Evolutionary conservation across 2,888 invertebrate genomes (phyloP).

Genomic region (Drosophila pseudotalamancana): DNA sequence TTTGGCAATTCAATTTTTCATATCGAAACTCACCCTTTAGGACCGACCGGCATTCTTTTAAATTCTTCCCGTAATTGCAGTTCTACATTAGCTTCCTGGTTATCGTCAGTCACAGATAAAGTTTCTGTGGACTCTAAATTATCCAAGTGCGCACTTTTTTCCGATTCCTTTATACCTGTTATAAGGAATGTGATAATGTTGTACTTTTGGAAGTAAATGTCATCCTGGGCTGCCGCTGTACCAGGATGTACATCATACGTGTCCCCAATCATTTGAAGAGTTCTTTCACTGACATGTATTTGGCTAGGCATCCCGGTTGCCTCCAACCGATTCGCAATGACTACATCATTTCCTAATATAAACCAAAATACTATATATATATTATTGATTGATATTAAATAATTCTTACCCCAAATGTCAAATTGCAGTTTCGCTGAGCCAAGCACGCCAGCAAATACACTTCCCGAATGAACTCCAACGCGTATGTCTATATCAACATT

Average conservation of each 20-base stretch:
- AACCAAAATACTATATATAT: neutral
- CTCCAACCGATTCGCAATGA: constrained; percentile 97
- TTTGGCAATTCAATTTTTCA: no score
- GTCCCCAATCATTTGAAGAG: constrained; percentile 88
- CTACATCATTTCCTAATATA: constrained; percentile 88
- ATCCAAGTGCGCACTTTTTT: neutral
- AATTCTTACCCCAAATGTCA: constrained; percentile 97
- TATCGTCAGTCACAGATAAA: neutral
- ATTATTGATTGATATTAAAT: constrained; percentile 82
- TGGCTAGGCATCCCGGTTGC: constrained; percentile 94
- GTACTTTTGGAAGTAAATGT: constrained; percentile 88
- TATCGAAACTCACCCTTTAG: constrained; percentile 87
- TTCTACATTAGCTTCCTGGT: constrained; percentile 72
- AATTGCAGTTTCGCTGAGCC: constrained; percentile 98
- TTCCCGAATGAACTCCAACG: constrained; percentile 97
- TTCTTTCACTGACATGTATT: constrained; percentile 93
- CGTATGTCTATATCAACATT: constrained; percentile 96
- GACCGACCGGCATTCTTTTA: constrained; percentile 92
- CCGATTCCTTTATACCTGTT: constrained; percentile 41
- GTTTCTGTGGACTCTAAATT: neutral
- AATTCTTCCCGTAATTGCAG: constrained; percentile 91
- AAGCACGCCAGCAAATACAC: constrained; percentile 94
- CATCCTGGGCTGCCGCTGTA: constrained; percentile 83
- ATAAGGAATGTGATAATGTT: constrained; percentile 92
- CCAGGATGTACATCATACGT: constrained; percentile 87